A percentile compares a stretch with the other conserved stretches of the same genome.
Conservation (phyloP, 2,888 invertebrate species). For the Acanthopleura granulata region DNA sequence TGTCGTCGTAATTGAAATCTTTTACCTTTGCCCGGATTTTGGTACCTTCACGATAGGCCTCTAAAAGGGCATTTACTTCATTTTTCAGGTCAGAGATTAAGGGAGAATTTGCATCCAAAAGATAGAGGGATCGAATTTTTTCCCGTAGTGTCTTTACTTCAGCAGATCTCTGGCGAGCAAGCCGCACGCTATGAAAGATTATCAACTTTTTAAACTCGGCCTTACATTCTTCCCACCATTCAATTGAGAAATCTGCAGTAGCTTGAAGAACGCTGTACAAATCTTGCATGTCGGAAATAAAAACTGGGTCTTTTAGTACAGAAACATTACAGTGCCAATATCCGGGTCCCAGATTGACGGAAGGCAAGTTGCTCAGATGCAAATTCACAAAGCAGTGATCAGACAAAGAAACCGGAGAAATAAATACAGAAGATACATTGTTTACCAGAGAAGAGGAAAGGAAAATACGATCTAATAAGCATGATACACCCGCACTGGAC, state of each 20-base stretch:
- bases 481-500: not conserved
- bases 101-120: not conserved
- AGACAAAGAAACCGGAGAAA: constrained; percentile 5
- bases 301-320: not conserved
- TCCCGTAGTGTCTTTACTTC: not conserved
- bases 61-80: not conserved
- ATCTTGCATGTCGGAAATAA: not conserved
- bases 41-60: not conserved
- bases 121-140: not conserved
- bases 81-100: not conserved
- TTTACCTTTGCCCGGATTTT: constrained; percentile 2
- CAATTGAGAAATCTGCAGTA: not conserved
- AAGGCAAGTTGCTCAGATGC: not conserved
- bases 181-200: not conserved
- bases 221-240: constrained; percentile 1
- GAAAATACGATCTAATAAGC: constrained; percentile 20
- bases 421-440: not conserved
- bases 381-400: constrained; percentile 20
- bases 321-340: constrained; percentile 16
- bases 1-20: constrained; percentile 13
- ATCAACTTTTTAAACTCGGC: not conserved
- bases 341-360: not conserved
- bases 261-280: not conserved
- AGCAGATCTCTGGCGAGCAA: not conserved
- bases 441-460: constrained; percentile 6